These are phyloP conservation scores for Rachycentron canadum DNA, from an alignment of 2,797 vertebrate species.

Conservation along the genomic window DNA sequence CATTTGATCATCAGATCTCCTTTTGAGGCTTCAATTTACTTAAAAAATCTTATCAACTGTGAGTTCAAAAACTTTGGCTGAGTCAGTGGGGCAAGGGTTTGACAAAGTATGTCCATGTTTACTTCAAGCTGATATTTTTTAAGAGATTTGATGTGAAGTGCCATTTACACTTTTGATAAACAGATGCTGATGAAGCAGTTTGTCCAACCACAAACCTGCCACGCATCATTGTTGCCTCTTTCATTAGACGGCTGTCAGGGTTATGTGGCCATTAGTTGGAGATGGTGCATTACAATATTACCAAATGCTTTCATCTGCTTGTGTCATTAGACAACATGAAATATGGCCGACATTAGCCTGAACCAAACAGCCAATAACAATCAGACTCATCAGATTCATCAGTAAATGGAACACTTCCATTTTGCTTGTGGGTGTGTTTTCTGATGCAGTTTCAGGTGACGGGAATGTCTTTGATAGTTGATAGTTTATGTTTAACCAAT, in stretches of 20 bases:
- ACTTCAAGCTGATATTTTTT: neutral
- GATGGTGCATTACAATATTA: constrained; percentile 9
- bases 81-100: neutral
- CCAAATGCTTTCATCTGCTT: constrained; percentile 11
- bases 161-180: neutral
- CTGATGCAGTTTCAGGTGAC: constrained; percentile 1
- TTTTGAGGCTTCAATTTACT: too few relatives aligned
- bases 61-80: neutral
- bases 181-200: constrained; percentile 8
- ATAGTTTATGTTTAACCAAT: neutral
- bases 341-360: constrained; percentile 22
- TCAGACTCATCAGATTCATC: constrained; percentile 6
- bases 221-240: neutral
- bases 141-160: neutral
- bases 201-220: neutral
- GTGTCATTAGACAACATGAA: constrained; percentile 11
- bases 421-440: neutral
- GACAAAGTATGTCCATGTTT: neutral
- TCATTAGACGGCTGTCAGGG: neutral
- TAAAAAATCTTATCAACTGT: too few relatives aligned
- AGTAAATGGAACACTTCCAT: neutral
- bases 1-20: too few relatives aligned
- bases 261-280: constrained; percentile 16
- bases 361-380: constrained; percentile 17
- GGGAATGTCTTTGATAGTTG: neutral